phyloP scores from a whole-genome alignment of 1,140 invertebrate species.

The Drosophila mayri region DNA sequence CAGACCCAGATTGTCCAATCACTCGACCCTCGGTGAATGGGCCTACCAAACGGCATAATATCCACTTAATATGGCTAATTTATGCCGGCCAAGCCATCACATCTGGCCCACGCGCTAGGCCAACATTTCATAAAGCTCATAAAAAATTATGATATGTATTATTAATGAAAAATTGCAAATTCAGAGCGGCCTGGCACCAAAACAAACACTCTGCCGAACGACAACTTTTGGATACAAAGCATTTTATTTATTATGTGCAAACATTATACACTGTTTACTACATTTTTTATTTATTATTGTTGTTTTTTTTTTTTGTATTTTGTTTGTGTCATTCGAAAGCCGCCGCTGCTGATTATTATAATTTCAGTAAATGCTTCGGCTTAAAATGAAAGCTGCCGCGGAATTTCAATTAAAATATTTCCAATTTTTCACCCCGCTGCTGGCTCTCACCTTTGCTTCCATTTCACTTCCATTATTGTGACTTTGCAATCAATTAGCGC shows the following conservation, averaged over 20 bases:
- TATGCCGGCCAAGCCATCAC: slow-evolving; percentile 55
- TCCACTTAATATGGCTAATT: slow-evolving; percentile 65
- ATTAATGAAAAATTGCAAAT: slow-evolving; percentile 75
- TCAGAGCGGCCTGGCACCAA: slow-evolving; percentile 28
- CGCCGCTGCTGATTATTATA: slow-evolving; percentile 56
- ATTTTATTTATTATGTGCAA: slow-evolving; percentile 67
- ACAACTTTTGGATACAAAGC: slow-evolving; percentile 32
- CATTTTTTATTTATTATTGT: slow-evolving; percentile 20
- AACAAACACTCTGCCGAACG: slow-evolving; percentile 18
- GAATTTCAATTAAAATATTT: slow-evolving; percentile 73
- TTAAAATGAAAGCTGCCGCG: slow-evolving; percentile 53
- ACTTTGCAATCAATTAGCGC: slow-evolving; percentile 61
- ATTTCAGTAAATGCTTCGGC: slow-evolving; percentile 60
- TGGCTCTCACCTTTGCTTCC: slow-evolving; percentile 5
- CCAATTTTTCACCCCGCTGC: slow-evolving; percentile 7
- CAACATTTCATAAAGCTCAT: slow-evolving; percentile 43
- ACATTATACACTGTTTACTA: slow-evolving; percentile 60
- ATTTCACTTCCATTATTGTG: slow-evolving; percentile 13
- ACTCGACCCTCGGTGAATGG: slow-evolving; percentile 41
- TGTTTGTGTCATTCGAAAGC: slow-evolving; percentile 20
- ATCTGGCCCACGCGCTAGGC: slow-evolving; percentile 36
- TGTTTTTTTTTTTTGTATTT: background rate
- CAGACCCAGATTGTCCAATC: slow-evolving; percentile 49
- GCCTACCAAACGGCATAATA: slow-evolving; percentile 53
- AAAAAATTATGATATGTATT: slow-evolving; percentile 69